These are phyloP conservation scores for rabbit (Oryctolagus cuniculus) DNA, from an alignment of 2,113 vertebrate species.

Conservation along the genomic window DNA sequence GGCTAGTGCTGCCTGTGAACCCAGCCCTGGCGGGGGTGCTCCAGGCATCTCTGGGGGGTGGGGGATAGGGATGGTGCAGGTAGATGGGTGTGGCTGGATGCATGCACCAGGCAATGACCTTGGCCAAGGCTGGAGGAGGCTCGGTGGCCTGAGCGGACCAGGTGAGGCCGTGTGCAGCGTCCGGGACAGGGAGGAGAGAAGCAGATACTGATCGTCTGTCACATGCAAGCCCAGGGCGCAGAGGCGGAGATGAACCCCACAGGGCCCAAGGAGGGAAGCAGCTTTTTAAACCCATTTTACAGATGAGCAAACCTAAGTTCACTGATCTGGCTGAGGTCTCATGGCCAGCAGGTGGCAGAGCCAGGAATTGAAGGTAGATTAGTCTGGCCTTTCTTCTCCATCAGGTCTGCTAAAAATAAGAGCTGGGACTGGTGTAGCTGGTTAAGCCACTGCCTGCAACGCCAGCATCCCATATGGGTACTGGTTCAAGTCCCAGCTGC, in stretches of 20 bases:
- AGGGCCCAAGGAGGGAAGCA: no score
- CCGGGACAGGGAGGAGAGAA: background rate
- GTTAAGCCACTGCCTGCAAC: no score
- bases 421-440: background rate
- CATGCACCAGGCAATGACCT: background rate
- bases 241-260: background rate
- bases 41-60: background rate
- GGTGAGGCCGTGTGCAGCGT: background rate
- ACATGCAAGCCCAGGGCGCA: background rate
- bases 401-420: background rate
- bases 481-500: no score
- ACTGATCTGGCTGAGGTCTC: no score
- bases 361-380: background rate
- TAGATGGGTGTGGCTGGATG: rapidly evolving
- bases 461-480: no score
- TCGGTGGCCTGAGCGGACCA: background rate
- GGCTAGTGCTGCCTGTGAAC: rapidly evolving
- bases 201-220: background rate
- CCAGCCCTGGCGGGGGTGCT: background rate
- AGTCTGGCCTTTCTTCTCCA: background rate
- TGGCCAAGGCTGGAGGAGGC: background rate
- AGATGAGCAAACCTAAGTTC: background rate
- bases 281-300: background rate
- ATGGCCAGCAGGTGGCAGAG: background rate
- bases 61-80: background rate